phyloP scores from a whole-genome alignment of 2,113 vertebrate species.

The Gobius niger region DNA sequence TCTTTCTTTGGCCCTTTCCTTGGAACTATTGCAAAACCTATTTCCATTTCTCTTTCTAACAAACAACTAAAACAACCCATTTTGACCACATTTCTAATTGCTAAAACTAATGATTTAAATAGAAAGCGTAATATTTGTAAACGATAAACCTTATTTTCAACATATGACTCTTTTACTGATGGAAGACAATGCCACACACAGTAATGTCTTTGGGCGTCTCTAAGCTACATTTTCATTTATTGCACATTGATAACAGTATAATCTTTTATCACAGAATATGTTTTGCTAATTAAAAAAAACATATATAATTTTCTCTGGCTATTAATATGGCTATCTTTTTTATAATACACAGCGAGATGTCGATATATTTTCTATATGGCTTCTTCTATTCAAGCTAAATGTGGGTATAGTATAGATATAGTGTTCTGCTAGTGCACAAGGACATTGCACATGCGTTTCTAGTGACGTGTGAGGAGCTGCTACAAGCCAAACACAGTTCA shows the following conservation, averaged over 20 bases:
- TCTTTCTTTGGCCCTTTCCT: not conserved
- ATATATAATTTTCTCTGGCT: slow-evolving; percentile 28
- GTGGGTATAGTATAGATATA: not conserved
- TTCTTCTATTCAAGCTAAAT: slow-evolving; percentile 44
- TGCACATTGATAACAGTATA: slow-evolving; percentile 38
- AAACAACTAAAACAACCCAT: not conserved
- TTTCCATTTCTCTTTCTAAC: not conserved
- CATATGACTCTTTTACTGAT: not conserved
- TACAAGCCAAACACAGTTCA: slow-evolving; percentile 7
- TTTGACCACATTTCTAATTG: not conserved
- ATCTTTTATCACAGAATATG: slow-evolving; percentile 39
- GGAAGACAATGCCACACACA: not conserved
- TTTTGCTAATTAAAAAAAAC: slow-evolving; percentile 53
- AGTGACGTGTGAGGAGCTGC: slow-evolving; percentile 51
- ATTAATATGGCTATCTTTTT: slow-evolving; percentile 59
- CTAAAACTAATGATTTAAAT: not conserved
- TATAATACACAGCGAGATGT: not conserved
- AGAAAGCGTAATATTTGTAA: not conserved
- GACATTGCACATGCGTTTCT: slow-evolving; percentile 48
- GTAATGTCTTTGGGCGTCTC: slow-evolving; percentile 1
- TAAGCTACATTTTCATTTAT: slow-evolving; percentile 17
- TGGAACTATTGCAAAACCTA: no score
- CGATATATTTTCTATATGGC: slow-evolving; percentile 60
- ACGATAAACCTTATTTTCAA: not conserved
- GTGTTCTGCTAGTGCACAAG: slow-evolving; percentile 1